Conservation (phyloP, 2,797 vertebrate genomes). For the Pangasius larnaudii region DNA sequence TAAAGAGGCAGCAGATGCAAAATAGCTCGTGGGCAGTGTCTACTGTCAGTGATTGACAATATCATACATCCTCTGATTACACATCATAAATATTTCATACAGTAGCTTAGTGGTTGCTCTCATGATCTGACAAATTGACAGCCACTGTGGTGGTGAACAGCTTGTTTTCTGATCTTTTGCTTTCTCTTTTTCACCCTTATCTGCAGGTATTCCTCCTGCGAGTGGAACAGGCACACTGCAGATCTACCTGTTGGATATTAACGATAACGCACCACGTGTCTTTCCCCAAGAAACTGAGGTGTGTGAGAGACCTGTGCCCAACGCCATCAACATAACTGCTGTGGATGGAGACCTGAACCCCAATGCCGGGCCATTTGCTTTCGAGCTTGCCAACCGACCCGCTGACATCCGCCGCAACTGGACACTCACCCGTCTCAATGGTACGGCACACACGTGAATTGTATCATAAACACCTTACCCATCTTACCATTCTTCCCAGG, state of each 20-base stretch:
- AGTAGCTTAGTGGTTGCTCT: constrained; percentile 19
- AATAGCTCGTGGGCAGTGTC: constrained; percentile 12
- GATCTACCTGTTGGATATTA: constrained; percentile 92
- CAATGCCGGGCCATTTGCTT: constrained; percentile 93
- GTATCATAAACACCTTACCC: background rate
- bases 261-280: constrained; percentile 93
- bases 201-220: constrained; percentile 86
- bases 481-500: background rate
- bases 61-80: constrained; percentile 30
- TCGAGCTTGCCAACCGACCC: constrained; percentile 87
- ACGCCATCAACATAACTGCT: constrained; percentile 93
- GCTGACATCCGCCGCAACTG: constrained; percentile 88
- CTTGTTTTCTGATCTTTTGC: constrained; percentile 1
- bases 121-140: background rate
- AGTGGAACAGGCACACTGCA: constrained; percentile 94
- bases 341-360: constrained; percentile 89
- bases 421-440: constrained; percentile 89
- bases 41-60: constrained; percentile 15
- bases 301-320: constrained; percentile 89
- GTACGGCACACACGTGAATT: constrained; percentile 64
- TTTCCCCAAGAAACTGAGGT: constrained; percentile 92
- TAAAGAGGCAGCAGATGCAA: constrained; percentile 8
- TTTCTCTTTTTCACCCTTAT: constrained; percentile 7
- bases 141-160: background rate
- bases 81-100: constrained; percentile 27